These are phyloP conservation scores for Penaeus indicus DNA, from an alignment of 1,140 invertebrate species.

Conservation along the genomic window DNA sequence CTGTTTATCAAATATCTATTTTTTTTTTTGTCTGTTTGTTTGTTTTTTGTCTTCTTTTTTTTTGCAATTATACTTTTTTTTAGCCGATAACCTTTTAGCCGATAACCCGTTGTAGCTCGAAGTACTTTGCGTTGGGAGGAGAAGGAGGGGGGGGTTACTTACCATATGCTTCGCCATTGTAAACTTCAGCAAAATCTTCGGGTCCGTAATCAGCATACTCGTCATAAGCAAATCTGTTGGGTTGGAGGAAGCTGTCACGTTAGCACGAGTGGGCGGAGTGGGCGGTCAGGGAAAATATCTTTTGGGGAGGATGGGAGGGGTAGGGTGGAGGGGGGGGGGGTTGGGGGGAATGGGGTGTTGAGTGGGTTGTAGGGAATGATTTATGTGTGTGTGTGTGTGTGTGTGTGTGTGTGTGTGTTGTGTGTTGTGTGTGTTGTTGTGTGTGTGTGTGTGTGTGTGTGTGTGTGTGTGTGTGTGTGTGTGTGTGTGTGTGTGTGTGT, in stretches of 20 bases:
- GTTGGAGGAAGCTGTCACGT: no score
- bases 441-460: constrained; percentile 30
- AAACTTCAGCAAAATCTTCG: constrained; percentile 56
- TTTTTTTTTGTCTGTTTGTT: no score
- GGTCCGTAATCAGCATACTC: constrained; percentile 56
- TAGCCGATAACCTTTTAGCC: no score
- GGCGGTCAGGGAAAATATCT: not conserved
- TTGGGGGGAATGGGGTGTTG: no score
- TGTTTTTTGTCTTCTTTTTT: no score
- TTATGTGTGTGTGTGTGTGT: not conserved
- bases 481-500: constrained; percentile 34
- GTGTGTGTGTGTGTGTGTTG: not conserved
- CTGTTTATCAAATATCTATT: no score
- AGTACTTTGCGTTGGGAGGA: no score
- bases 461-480: constrained; percentile 35
- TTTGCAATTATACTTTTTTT: no score
- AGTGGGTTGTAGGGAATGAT: no score
- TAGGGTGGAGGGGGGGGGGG: not conserved
- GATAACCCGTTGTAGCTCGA: no score
- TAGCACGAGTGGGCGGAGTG: not conserved
- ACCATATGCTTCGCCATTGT: constrained; percentile 56
- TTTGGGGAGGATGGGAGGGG: not conserved
- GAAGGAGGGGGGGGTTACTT: constrained; percentile 26
- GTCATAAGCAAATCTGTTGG: constrained; percentile 54
- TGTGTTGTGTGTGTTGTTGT: constrained; percentile 29